Percentiles rank a stretch among this genome's conserved stretches.
These are phyloP conservation scores for Oncopeltus fasciatus DNA, from an alignment of 1,140 invertebrate genomes.

Conservation along the genomic window DNA sequence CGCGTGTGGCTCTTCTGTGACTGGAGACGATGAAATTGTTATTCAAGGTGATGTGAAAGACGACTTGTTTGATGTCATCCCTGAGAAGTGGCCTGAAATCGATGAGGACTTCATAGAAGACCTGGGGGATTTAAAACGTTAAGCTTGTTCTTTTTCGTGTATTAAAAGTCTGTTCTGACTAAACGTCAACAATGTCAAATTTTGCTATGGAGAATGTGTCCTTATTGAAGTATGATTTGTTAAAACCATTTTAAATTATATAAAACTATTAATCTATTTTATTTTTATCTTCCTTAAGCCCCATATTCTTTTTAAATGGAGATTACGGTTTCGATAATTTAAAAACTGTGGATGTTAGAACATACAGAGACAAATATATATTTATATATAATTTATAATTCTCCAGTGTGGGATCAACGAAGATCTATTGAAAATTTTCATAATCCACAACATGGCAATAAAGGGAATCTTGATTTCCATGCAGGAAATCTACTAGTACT, in stretches of 20 bases:
- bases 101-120: constrained; percentile 32
- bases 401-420: not conserved
- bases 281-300: no score
- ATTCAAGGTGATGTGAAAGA: constrained; percentile 98
- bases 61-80: constrained; percentile 91
- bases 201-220: no score
- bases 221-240: no score
- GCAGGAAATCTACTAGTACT: not conserved
- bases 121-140: constrained; percentile 35
- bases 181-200: no score
- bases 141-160: no score
- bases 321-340: not conserved
- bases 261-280: no score
- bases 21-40: constrained; percentile 97
- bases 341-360: not conserved
- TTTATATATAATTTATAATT: not conserved
- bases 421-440: not conserved
- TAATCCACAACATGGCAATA: not conserved
- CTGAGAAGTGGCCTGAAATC: constrained; percentile 86
- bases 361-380: not conserved
- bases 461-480: not conserved
- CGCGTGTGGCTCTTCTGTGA: constrained; percentile 96
- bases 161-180: no score
- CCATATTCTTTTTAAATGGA: no score
- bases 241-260: no score